Base-by-base conservation (phyloP, 1,140 invertebrate genomes). In the Onthophagus taurus region DNA sequence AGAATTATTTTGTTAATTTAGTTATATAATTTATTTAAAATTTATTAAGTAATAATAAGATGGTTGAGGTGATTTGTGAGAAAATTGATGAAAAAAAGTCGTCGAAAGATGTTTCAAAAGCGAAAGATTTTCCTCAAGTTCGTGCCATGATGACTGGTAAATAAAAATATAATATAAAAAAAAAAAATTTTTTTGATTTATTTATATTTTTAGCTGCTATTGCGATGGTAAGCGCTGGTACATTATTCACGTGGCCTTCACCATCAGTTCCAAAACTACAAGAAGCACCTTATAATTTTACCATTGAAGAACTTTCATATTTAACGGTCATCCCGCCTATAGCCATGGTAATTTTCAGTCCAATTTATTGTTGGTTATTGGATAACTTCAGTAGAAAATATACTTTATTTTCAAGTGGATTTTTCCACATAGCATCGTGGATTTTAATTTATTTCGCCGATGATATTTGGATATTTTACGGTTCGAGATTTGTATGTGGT, bases 391-490 rank as follows among this genome's bases (percentile, higher is more conserved):
- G 47, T 0, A n/a, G 47, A 3, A 49, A 49, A 19, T 18, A 34
- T 9, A 44, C 35, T 12, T 14, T 49, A 8, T 33, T 44, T 5
- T 12, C 42, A n/a, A 41, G 39, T 13, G 20, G 13, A n/a, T 9
- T 44, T 6, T 30, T 42, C 5, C 29, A 41, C n/a, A 18, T 34
- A 4, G 5, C 35, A 2, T 14, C 47, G 1, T 34, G 31, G 35
- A 14, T 44, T 24, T 9, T 49, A 7, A 44, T 49, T 7, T 34
- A 42, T 2, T 12, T 39, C 18, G 34, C 20, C 6, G 35, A 38
- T 18, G 29, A 31, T 1, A 31, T 44, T 29, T 44, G 41, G n/a
- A 29, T 48, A 5, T 49, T 78, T 1, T 72, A 69, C 37, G 13
- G 50, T 2, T 33, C 50, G 5, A 24, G 51, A 17, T 17, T 34